A percentile compares a stretch with the other conserved stretches of the same genome.
These are phyloP conservation scores for Microchirus variegatus DNA, from an alignment of 2,797 vertebrate species.

Conservation along the genomic window DNA sequence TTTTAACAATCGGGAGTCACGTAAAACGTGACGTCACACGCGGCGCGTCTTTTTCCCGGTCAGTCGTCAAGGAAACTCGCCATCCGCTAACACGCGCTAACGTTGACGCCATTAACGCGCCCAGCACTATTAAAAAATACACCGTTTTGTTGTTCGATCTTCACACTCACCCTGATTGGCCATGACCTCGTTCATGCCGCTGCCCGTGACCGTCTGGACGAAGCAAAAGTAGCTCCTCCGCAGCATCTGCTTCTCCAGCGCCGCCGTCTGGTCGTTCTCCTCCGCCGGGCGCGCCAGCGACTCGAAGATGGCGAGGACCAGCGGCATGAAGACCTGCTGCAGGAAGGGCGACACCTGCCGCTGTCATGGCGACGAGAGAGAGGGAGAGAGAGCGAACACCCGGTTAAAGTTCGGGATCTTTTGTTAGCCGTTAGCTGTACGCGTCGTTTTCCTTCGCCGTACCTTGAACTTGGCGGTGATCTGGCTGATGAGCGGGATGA, in stretches of 20 bases:
- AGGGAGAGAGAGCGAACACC: not conserved
- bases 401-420: too few species aligned
- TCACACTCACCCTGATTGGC: slow-evolving; percentile 89
- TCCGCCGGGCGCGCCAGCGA: slow-evolving; percentile 92
- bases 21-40: too few species aligned
- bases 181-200: slow-evolving; percentile 96
- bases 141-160: too few species aligned
- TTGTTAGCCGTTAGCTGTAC: not conserved
- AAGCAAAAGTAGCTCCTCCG: slow-evolving; percentile 96
- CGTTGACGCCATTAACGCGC: too few species aligned
- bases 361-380: slow-evolving; percentile 67
- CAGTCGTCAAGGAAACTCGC: too few species aligned
- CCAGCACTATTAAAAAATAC: too few species aligned
- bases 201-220: slow-evolving; percentile 91
- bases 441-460: not conserved
- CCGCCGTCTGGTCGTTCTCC: slow-evolving; percentile 96
- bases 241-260: slow-evolving; percentile 97
- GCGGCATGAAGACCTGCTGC: slow-evolving; percentile 97
- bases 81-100: too few species aligned
- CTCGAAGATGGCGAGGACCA: slow-evolving; percentile 95
- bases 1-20: too few species aligned
- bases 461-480: slow-evolving; percentile 99
- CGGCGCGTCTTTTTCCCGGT: too few species aligned
- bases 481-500: slow-evolving; percentile 99
- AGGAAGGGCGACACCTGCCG: slow-evolving; percentile 95